A percentile compares a stretch with the other conserved stretches of the same genome.
Conservation (phyloP, 2,113 vertebrate species). For the Epinephelus lanceolatus region DNA sequence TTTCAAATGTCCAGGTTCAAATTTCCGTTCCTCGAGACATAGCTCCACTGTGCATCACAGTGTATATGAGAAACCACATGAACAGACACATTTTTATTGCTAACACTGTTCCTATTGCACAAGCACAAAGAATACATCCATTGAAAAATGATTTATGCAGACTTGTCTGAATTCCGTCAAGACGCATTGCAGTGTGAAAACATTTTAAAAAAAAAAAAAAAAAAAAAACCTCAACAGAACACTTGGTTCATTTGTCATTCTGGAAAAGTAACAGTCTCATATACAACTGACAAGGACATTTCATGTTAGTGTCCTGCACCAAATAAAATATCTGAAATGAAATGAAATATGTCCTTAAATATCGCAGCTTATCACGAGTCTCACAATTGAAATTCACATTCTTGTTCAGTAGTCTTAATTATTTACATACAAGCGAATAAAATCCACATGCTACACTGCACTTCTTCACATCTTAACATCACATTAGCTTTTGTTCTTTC, state of each 20-base stretch:
- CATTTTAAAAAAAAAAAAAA: neutral
- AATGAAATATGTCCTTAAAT: slow-evolving; percentile 44
- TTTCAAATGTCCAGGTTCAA: slow-evolving; percentile 55
- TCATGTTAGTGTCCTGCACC: slow-evolving; percentile 68
- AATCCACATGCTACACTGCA: neutral
- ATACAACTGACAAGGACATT: slow-evolving; percentile 18
- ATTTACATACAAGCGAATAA: slow-evolving; percentile 37
- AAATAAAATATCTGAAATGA: slow-evolving; percentile 21
- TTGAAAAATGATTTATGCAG: slow-evolving; percentile 41
- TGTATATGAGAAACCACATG: slow-evolving; percentile 35
- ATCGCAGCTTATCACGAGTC: slow-evolving; percentile 34
- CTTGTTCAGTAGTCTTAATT: slow-evolving; percentile 57
- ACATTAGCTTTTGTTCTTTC: slow-evolving; percentile 17
- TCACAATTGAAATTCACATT: slow-evolving; percentile 58
- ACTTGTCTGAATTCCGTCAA: slow-evolving; percentile 19
- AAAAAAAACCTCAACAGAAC: slow-evolving; percentile 4
- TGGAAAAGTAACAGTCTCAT: slow-evolving; percentile 28
- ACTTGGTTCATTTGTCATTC: slow-evolving; percentile 22
- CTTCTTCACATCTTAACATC: slow-evolving; percentile 53
- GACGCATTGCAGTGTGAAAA: slow-evolving; percentile 11
- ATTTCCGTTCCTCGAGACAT: slow-evolving; percentile 43
- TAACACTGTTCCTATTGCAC: slow-evolving; percentile 53
- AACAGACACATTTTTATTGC: slow-evolving; percentile 35
- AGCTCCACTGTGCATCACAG: slow-evolving; percentile 34
- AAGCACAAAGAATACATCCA: slow-evolving; percentile 62